Base-by-base conservation (phyloP, 1,140 invertebrate genomes). In the Aradophagus sp. region DNA sequence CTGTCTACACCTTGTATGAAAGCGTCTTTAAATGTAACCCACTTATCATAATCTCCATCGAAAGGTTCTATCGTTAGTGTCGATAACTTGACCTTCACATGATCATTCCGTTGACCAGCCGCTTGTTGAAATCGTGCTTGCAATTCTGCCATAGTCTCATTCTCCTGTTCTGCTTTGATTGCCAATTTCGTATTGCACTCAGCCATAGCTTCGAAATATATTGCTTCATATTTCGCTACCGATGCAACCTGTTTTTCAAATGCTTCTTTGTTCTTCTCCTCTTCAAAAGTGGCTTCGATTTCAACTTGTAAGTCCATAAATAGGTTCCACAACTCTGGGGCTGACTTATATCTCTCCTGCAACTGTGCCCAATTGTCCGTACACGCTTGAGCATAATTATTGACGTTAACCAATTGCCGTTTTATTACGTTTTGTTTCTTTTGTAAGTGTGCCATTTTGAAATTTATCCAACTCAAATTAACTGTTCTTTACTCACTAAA, bases 151-250 rank as follows among this genome's bases (percentile, higher is more conserved):
- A 31, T 31, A 31, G 5, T 3, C 5, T 23, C 20, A 23, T 5
- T 8, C 4, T 8, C 20, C 4, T 23, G 4, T 23, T 23, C 20
- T 5, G 20, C 8, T 8, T 23, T 23, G 5, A 11, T 31, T 31
- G 5, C n/a, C 5, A 31, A 5, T 31, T 31, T 8, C 3, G 5
- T 31, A 2, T 31, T 31, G n/a, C 29, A 23, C n/a, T 5, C n/a
- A 31, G 5, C 5, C 29, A 31, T 31, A 7, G 17, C 26, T 32
- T 45, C 42, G 12, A 32, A 45, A 12, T 45, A 45, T 1, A 12
- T 19, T 31, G 16, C 15, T 11, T 45, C 42, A 11, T 45, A 45
- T 17, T 31, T 32, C 1, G 1, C 0, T 2, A 6, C 14, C 2
- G 13, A 17, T 2, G n/a, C 27, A 19, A 45, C 15, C 16, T 31